These are phyloP conservation scores for Empidonax traillii DNA, from an alignment of 2,113 vertebrate genomes.

Conservation along the genomic window DNA sequence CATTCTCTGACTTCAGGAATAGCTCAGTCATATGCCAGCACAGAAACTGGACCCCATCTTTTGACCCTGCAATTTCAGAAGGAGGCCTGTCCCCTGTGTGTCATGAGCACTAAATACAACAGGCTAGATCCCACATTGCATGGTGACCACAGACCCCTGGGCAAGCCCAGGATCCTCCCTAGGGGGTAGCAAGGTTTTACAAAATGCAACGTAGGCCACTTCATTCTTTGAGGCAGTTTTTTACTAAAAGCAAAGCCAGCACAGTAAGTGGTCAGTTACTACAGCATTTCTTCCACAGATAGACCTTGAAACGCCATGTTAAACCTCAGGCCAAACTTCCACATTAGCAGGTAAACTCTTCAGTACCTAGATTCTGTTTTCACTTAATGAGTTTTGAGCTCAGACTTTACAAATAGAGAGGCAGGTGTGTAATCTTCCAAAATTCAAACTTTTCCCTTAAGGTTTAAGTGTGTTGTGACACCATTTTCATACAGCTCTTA, in stretches of 20 bases:
- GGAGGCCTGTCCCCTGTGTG: neutral
- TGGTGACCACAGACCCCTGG: neutral
- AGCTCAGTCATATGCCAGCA: neutral
- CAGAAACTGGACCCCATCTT: neutral
- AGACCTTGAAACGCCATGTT: neutral
- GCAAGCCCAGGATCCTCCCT: fast-evolving
- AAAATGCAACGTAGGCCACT: neutral
- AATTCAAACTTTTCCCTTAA: conserved; percentile 24
- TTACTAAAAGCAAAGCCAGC: neutral
- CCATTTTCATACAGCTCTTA: conserved; percentile 18
- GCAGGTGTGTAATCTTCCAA: conserved; percentile 13
- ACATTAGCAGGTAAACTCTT: neutral
- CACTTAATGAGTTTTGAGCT: conserved; percentile 1
- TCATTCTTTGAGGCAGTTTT: neutral
- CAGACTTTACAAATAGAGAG: conserved; percentile 31
- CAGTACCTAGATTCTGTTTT: neutral
- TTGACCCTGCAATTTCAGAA: neutral
- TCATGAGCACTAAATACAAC: too few species aligned
- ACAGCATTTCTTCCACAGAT: neutral
- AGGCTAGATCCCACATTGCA: neutral
- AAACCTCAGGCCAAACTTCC: neutral
- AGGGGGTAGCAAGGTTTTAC: neutral
- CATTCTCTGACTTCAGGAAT: neutral
- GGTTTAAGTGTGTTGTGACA: conserved; percentile 19
- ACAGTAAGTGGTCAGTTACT: neutral